Evolutionary conservation across 2,888 invertebrate genomes (phyloP).

Genomic region (Adelphocoris suturalis): DNA sequence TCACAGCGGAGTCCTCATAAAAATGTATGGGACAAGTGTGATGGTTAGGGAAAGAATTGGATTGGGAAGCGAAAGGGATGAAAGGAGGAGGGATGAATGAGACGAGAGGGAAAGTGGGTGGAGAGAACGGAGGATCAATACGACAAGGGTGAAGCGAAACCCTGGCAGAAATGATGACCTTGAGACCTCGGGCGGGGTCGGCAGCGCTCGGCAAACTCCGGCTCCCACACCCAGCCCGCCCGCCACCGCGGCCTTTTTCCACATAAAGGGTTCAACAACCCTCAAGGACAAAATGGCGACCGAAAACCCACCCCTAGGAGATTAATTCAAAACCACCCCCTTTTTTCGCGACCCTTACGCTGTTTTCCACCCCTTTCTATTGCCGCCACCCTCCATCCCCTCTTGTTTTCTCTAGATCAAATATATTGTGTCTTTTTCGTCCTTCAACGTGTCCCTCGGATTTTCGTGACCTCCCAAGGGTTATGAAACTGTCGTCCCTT

Average conservation of each 20-base stretch:
- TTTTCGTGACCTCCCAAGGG: background rate
- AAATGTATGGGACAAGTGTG: background rate
- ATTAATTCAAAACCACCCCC: slow-evolving; percentile 41
- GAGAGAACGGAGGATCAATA: slow-evolving; percentile 21
- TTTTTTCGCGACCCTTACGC: slow-evolving; percentile 8
- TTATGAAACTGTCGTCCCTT: background rate
- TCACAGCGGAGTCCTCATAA: background rate
- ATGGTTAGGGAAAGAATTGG: background rate
- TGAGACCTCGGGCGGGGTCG: slow-evolving; percentile 52
- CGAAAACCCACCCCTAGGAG: slow-evolving; percentile 48
- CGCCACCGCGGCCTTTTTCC: background rate
- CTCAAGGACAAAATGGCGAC: slow-evolving; percentile 71
- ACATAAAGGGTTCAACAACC: slow-evolving; percentile 61
- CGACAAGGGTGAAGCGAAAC: background rate
- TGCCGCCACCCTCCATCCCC: background rate
- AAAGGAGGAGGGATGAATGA: slow-evolving; percentile 45
- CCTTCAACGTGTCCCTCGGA: slow-evolving; percentile 38
- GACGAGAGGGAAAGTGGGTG: slow-evolving; percentile 66
- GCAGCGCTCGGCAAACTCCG: background rate
- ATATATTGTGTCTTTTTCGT: slow-evolving; percentile 41
- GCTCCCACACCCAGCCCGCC: slow-evolving; percentile 8
- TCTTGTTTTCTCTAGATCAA: slow-evolving; percentile 32
- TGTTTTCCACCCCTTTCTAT: slow-evolving; percentile 30
- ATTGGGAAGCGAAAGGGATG: background rate
- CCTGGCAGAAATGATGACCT: slow-evolving; percentile 61